A percentile compares a stretch with the other conserved stretches of the same genome.
These are phyloP conservation scores for Drosophila mayri DNA, from an alignment of 1,140 invertebrate genomes.

Conservation along the genomic window DNA sequence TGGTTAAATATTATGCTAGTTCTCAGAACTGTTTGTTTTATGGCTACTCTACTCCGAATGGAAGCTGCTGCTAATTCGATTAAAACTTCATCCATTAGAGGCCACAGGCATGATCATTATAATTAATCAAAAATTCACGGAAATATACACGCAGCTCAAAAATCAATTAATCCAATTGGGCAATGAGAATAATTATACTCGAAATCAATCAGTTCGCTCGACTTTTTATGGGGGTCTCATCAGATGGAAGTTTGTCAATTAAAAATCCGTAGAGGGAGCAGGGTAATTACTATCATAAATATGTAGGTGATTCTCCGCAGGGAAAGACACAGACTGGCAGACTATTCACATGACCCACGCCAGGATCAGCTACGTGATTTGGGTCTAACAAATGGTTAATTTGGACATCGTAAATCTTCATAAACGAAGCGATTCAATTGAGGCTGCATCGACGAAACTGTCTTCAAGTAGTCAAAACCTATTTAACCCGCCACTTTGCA, in stretches of 20 bases:
- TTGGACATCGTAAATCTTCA: conserved; percentile 42
- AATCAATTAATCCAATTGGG: conserved; percentile 44
- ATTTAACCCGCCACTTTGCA: conserved; percentile 75
- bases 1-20: too few relatives aligned
- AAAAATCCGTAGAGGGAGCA: not conserved
- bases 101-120: conserved; percentile 15
- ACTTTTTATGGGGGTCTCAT: conserved; percentile 36
- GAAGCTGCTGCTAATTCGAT: conserved; percentile 39
- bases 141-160: conserved; percentile 15
- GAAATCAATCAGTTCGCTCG: conserved; percentile 38
- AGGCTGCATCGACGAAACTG: conserved; percentile 15
- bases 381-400: conserved; percentile 31
- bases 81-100: conserved; percentile 55
- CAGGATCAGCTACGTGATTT: conserved; percentile 19
- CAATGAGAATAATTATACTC: conserved; percentile 42
- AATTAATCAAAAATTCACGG: conserved; percentile 30
- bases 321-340: not conserved
- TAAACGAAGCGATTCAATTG: conserved; percentile 34
- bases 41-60: not conserved
- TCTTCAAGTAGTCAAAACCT: conserved; percentile 55
- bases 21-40: not conserved
- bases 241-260: conserved; percentile 11
- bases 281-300: conserved; percentile 27
- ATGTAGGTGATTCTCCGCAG: not conserved
- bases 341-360: conserved; percentile 39